Conservation (phyloP, 2,888 invertebrate species). For the Thecophora atra region DNA sequence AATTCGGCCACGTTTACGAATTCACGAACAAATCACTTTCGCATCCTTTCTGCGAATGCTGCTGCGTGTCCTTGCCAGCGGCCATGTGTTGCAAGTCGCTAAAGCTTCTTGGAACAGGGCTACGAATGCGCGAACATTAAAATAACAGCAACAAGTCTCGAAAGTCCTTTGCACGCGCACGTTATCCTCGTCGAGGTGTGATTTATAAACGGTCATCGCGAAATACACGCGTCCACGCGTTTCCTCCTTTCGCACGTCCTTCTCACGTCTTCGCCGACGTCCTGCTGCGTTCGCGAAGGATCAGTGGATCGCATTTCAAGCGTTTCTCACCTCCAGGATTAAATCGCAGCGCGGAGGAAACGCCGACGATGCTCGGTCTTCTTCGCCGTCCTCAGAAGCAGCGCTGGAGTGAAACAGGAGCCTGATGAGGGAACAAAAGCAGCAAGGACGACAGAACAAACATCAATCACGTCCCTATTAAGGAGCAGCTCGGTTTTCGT, state of each 20-base stretch:
- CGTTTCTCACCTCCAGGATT: constrained; percentile 32
- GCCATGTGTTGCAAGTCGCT: neutral
- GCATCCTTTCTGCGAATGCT: constrained; percentile 5
- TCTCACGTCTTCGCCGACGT: constrained; percentile 2
- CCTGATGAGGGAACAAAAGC: neutral
- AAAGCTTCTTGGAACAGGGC: neutral
- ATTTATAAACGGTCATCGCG: neutral
- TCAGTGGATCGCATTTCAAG: constrained; percentile 35
- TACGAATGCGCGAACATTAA: neutral
- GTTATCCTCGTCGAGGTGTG: neutral
- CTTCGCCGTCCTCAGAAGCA: neutral
- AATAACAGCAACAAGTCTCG: neutral
- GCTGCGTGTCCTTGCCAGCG: neutral
- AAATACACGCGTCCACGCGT: constrained; percentile 17
- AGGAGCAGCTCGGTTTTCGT: too few relatives aligned
- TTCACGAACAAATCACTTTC: neutral
- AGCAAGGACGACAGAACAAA: neutral
- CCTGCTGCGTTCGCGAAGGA: constrained; percentile 20
- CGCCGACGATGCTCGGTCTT: neutral
- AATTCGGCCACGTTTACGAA: neutral
- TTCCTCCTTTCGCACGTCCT: neutral
- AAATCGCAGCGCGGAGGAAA: neutral
- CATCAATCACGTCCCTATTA: neutral
- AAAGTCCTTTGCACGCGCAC: neutral
- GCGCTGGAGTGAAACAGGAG: neutral